Evolutionary conservation across 2,888 invertebrate genomes (phyloP).

Genomic region (Aelia acuminata): DNA sequence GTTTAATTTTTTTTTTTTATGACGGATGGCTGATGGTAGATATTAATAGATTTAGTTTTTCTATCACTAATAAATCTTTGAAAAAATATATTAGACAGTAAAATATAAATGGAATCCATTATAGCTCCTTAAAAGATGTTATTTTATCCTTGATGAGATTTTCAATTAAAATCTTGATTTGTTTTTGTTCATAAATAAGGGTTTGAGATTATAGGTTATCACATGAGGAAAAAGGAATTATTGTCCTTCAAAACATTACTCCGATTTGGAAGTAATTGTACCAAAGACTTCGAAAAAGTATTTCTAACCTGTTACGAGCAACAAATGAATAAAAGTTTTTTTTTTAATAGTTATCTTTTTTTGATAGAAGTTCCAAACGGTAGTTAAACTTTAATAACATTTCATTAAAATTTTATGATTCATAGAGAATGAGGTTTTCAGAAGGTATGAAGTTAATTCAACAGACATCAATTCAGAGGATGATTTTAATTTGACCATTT

Average conservation of each 20-base stretch:
- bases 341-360: neutral
- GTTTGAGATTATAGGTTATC: conserved; percentile 10
- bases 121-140: neutral
- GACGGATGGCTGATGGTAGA: neutral
- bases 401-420: neutral
- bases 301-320: neutral
- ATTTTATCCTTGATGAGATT: conserved; percentile 36
- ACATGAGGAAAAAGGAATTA: conserved; percentile 9
- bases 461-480: too few relatives aligned
- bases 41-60: neutral
- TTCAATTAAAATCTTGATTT: conserved; percentile 19
- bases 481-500: too few relatives aligned
- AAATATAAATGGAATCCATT: neutral
- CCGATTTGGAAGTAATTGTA: neutral
- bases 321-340: neutral
- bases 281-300: neutral
- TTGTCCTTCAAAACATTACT: neutral
- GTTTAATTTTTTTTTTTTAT: neutral
- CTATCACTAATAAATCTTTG: neutral
- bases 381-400: neutral
- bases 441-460: too few relatives aligned
- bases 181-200: conserved; percentile 37
- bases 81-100: neutral
- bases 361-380: neutral
- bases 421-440: too few relatives aligned